phyloP scores from a whole-genome alignment of 2,797 vertebrate genomes.

The Sarcophilus harrisii region DNA sequence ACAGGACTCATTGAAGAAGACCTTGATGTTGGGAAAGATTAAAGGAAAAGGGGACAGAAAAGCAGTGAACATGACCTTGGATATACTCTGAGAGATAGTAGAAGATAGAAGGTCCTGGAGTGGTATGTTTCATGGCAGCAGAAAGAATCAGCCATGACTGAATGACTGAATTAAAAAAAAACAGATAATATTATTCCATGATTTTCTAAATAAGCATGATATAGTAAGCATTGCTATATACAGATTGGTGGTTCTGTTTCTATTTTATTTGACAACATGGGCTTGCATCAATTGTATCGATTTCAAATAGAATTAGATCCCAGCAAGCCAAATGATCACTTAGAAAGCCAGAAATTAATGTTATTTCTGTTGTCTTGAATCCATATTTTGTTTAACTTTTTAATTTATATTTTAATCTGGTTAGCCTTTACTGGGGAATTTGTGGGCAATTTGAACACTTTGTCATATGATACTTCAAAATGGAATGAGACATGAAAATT shows the following conservation, averaged over 20 bases:
- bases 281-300: background rate
- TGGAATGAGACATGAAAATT: background rate
- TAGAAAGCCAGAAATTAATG: background rate
- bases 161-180: no score
- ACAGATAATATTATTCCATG: background rate
- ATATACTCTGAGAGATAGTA: no score
- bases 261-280: background rate
- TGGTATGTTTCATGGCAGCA: background rate
- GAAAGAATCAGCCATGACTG: no score
- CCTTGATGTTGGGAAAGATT: background rate
- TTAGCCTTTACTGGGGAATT: background rate
- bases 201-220: background rate
- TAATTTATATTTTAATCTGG: background rate
- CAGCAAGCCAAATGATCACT: background rate
- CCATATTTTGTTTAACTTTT: background rate
- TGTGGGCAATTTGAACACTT: background rate
- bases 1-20: background rate
- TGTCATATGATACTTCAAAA: background rate
- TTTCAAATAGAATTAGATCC: background rate
- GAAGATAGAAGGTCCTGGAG: no score
- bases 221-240: background rate
- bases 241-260: background rate
- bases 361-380: background rate
- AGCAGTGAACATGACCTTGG: background rate
- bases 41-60: background rate